Conservation (phyloP, 2,797 vertebrate genomes). For the Argentina silus region DNA sequence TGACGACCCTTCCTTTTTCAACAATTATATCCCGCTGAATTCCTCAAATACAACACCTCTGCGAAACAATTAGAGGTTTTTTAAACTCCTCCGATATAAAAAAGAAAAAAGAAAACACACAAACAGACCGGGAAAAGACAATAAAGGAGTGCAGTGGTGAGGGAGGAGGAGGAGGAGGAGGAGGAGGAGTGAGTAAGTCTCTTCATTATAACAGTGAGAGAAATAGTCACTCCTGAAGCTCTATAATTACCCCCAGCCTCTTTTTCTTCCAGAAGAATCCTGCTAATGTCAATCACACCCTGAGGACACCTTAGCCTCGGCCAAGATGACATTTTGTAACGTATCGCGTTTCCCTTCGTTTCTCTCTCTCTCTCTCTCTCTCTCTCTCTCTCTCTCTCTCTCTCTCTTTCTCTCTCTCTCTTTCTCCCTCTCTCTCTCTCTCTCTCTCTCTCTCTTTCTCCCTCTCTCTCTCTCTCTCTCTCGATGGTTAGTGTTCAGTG, state of each 20-base stretch:
- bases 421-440: neutral
- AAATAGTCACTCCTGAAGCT: slow-evolving; percentile 37
- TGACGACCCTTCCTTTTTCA: slow-evolving; percentile 23
- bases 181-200: slow-evolving; percentile 31
- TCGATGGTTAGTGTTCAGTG: neutral
- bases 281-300: slow-evolving; percentile 63
- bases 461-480: neutral
- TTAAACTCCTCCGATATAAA: slow-evolving; percentile 10
- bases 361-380: neutral
- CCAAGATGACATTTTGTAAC: slow-evolving; percentile 39
- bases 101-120: slow-evolving; percentile 11
- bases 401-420: neutral
- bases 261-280: slow-evolving; percentile 47
- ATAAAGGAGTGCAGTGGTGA: slow-evolving; percentile 28
- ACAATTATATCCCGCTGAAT: slow-evolving; percentile 24
- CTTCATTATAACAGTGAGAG: slow-evolving; percentile 47
- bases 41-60: slow-evolving; percentile 33
- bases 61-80: slow-evolving; percentile 34
- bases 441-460: neutral
- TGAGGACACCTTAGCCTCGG: slow-evolving; percentile 44
- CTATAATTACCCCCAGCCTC: slow-evolving; percentile 53
- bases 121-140: slow-evolving; percentile 27
- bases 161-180: neutral
- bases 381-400: neutral
- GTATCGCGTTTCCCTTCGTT: slow-evolving; percentile 31